Evolutionary conservation across 2,888 invertebrate species (phyloP), one percentile per base, ranked within the genome.

Genomic region (Rhaphigaster nebulosa): DNA sequence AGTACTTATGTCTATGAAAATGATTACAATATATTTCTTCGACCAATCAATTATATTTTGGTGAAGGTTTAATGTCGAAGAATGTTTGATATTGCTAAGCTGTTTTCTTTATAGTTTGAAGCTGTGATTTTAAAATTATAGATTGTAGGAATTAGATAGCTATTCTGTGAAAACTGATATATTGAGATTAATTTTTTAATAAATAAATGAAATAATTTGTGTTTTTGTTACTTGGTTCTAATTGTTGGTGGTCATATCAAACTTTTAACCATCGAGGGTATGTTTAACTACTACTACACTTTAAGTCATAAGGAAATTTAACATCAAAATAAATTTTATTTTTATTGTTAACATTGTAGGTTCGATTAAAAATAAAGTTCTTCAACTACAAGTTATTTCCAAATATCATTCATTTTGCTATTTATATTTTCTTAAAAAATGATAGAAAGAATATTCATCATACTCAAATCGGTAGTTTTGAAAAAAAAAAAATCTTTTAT

Each of bases 121-220:
- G 45, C 84, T 84, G 84, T 84, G 84, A 84, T 84, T 84, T 45
- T 45, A 84, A 41, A 45, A n/a, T 84, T 84, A 45, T 84, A 84
- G 26, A n/a, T 23, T 80, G 10, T 80, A 80, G 23, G 41, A n/a
- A 84, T 38, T 50, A 84, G 26, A 45, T 45, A 41, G 84, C 41
- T 41, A 84, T 84, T 45, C 45, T 84, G 26, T 84, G 45, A 50
- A 84, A 84, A 84, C 41, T 45, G 15, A 50, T 84, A n/a, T 50
- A 41, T 41, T 80, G 84, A 84, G 84, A 84, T 84, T 84, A 84
- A 84, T 84, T 84, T 84, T 84, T 45, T 84, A 84, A 84, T 84
- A 84, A 84, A 84, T 13, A 18, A n/a, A 50, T 45, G 45, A 84
- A 41, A 15, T 3, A 84, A 41, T 45, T 15, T 84, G 84, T 50